Percentiles rank a stretch among this genome's conserved stretches.
Evolutionary conservation across 2,888 invertebrate genomes (phyloP).

Genomic region (Macrosiphum euphorbiae): DNA sequence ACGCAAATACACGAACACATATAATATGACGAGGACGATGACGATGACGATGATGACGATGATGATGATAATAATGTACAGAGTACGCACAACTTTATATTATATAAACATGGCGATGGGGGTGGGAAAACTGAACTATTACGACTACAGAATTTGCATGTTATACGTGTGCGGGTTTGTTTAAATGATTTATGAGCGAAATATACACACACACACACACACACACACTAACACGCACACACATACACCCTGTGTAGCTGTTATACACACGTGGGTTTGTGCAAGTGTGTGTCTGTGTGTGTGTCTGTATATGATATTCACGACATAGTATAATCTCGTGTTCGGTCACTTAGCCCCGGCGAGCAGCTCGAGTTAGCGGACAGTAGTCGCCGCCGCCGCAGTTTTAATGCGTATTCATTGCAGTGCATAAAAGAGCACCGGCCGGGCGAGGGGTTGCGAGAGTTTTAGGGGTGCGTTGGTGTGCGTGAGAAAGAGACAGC

Average conservation of each 20-base stretch:
- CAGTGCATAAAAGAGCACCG: slow-evolving; percentile 41
- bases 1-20: not conserved
- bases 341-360: slow-evolving; percentile 40
- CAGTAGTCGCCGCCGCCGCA: not conserved
- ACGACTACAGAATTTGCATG: not conserved
- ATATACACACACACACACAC: not conserved
- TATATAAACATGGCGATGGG: not conserved
- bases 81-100: not conserved
- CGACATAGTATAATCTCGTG: slow-evolving; percentile 26
- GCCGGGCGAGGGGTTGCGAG: not conserved
- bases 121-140: not conserved
- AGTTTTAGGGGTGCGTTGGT: not conserved
- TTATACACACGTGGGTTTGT: not conserved
- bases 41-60: not conserved
- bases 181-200: slow-evolving; percentile 36
- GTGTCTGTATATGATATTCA: not conserved
- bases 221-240: not conserved
- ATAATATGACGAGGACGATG: not conserved
- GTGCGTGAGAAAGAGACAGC: not conserved
- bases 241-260: no score
- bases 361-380: not conserved
- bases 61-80: not conserved
- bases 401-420: slow-evolving; percentile 52
- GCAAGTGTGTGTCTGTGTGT: not conserved
- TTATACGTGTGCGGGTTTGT: slow-evolving; percentile 1